These are phyloP conservation scores for Dryadula phaetusa DNA, from an alignment of 2,888 invertebrate genomes.

Conservation along the genomic window DNA sequence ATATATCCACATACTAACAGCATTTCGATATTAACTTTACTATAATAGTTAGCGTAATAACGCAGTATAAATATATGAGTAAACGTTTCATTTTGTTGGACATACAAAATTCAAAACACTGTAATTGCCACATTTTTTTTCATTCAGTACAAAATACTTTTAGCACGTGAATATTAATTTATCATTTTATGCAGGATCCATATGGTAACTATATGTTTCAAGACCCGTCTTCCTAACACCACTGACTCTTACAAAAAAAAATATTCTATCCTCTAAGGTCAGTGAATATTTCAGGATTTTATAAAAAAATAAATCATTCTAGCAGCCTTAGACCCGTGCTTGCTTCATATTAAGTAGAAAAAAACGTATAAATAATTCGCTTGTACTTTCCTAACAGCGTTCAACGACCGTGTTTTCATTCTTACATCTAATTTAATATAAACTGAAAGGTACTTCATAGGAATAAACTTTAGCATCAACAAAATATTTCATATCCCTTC, in stretches of 20 bases:
- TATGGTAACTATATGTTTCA: conserved; percentile 80
- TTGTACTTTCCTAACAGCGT: conserved; percentile 66
- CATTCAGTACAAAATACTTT: conserved; percentile 1
- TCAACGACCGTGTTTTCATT: conserved; percentile 67
- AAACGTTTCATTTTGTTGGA: neutral
- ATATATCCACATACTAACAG: conserved; percentile 60
- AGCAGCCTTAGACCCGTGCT: conserved; percentile 73
- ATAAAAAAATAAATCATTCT: conserved; percentile 56
- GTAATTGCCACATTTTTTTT: neutral
- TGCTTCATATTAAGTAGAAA: conserved; percentile 67
- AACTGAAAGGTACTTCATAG: conserved; percentile 78
- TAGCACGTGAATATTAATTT: conserved; percentile 42
- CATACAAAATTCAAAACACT: conserved; percentile 19
- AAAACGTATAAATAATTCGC: conserved; percentile 65
- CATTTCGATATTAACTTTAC: conserved; percentile 6
- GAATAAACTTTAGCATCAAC: conserved; percentile 80
- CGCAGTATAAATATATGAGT: neutral
- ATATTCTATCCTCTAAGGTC: conserved; percentile 2
- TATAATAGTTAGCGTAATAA: neutral
- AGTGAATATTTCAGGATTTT: conserved; percentile 38
- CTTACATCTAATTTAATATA: conserved; percentile 63
- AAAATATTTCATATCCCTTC: conserved; percentile 63
- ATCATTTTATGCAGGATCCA: conserved; percentile 64
- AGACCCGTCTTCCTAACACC: conserved; percentile 72
- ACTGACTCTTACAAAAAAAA: conserved; percentile 54